A percentile compares a stretch with the other conserved stretches of the same genome.
Evolutionary conservation across 1,140 invertebrate species (phyloP).

Genomic region (Apis florea): DNA sequence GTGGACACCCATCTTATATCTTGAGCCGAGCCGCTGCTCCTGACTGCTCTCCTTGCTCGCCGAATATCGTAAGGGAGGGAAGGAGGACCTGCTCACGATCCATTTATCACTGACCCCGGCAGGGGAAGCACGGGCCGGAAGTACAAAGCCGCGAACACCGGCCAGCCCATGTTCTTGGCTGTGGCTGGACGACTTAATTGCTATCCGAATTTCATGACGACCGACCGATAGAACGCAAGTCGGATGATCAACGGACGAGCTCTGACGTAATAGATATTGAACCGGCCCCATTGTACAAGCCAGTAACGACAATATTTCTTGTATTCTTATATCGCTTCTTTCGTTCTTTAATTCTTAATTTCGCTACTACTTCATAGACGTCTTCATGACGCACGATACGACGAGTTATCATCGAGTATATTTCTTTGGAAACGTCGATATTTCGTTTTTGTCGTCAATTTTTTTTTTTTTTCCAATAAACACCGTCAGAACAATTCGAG

Average conservation of each 20-base stretch:
- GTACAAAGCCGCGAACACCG: constrained; percentile 64
- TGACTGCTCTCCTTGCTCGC: constrained; percentile 60
- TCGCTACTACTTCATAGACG: no score
- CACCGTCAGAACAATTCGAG: no score
- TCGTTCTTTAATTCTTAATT: no score
- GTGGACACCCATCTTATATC: constrained; percentile 58
- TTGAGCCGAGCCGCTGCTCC: constrained; percentile 52
- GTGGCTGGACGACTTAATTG: constrained; percentile 48
- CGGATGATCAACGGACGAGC: constrained; percentile 13
- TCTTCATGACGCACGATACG: no score
- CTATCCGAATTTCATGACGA: constrained; percentile 50
- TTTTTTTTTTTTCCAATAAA: no score
- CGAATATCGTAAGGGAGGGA: constrained; percentile 50
- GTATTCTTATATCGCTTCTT: neutral
- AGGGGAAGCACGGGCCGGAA: constrained; percentile 62
- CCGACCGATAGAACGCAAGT: neutral
- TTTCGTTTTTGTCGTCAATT: no score
- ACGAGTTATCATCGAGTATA: no score
- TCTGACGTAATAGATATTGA: neutral
- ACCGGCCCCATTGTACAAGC: neutral
- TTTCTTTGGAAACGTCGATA: no score
- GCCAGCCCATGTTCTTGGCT: constrained; percentile 42
- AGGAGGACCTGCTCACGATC: constrained; percentile 47
- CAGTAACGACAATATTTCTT: neutral
- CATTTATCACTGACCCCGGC: constrained; percentile 72